Evolutionary conservation across 2,113 vertebrate genomes (phyloP), one percentile per base, ranked within the genome.

Genomic region (Abramis brama): DNA sequence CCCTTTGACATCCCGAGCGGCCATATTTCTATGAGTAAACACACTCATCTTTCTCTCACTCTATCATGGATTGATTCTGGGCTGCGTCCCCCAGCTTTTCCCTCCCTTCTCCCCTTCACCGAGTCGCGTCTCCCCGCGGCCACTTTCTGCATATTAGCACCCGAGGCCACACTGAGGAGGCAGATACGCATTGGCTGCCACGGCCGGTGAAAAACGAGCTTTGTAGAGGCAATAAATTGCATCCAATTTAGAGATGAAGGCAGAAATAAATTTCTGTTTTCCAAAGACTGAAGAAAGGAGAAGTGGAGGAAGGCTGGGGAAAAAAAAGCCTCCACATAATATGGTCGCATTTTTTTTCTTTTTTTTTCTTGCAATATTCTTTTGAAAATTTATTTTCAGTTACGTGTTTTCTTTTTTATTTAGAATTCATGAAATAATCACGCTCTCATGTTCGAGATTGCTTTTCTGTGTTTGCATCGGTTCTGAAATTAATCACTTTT

Each of bases 231-330:
- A 95, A 95, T 96, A 95, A 95, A 96, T 95, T 95, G 95, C 94
- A 94, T 95, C 94, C 95, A 95, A 95, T 96, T 96, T 96, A 94
- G 93, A 95, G 94, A 96, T 96, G 94, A 95, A 95, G 95, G 94
- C 92, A 93, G 94, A 95, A 96, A 95, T 96, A 95, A 94, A 95
- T 95, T 94, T 96, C 92, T 94, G 93, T 94, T 94, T 95, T 94
- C 93, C 91, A 90, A 95, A 94, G 94, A 94, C 93, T 91, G 93
- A 94, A 93, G 93, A 94, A 93, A 93, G 79, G 85, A 64, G 60
- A 73, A 55, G 64, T 23, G 33, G 71, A 82, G 39, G 60, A 43
- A 59, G 73, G 57, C n/a, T 30, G 64, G 68, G 12, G 4, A 17
- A 17, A 84, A 87, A 47, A 76, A 76, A 91, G 90, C 90, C 93